Evolutionary conservation across 2,888 invertebrate genomes (phyloP).

Genomic region (Hypomecis atomaria): DNA sequence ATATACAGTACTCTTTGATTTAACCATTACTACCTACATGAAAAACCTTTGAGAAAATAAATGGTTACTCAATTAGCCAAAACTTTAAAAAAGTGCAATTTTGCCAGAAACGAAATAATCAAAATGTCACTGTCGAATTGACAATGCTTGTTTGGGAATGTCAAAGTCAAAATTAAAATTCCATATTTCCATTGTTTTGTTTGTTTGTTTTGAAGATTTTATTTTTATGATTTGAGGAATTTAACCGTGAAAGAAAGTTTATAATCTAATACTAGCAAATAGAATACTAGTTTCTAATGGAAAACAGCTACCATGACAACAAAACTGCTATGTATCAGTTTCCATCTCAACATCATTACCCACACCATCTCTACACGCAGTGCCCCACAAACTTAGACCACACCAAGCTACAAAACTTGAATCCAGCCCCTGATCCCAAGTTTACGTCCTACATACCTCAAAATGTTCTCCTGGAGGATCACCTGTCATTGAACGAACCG

Average conservation of each 20-base stretch:
- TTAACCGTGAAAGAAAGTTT: background rate
- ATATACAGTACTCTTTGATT: no score
- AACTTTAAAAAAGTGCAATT: no score
- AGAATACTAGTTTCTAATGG: conserved; percentile 2
- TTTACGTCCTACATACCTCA: conserved; percentile 34
- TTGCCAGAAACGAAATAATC: no score
- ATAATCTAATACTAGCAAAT: background rate
- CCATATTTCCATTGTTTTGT: background rate
- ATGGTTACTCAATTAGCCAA: no score
- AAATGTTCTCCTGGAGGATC: conserved; percentile 27
- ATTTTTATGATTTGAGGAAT: background rate
- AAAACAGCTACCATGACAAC: conserved; percentile 22
- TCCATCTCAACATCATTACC: conserved; percentile 65
- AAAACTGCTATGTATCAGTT: conserved; percentile 48
- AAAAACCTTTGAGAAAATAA: no score
- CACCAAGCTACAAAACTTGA: conserved; percentile 38
- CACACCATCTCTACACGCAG: conserved; percentile 48
- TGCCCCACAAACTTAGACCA: conserved; percentile 43
- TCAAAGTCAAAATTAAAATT: no score
- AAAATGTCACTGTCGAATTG: no score
- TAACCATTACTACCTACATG: no score
- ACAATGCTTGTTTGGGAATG: no score
- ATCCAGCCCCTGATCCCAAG: conserved; percentile 30
- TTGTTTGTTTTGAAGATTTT: conserved; percentile 10
- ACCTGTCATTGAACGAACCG: conserved; percentile 19